Percentiles rank a stretch among this genome's conserved stretches.
Evolutionary conservation across 2,888 invertebrate genomes (phyloP).

Genomic region (Horisme vitalbata): DNA sequence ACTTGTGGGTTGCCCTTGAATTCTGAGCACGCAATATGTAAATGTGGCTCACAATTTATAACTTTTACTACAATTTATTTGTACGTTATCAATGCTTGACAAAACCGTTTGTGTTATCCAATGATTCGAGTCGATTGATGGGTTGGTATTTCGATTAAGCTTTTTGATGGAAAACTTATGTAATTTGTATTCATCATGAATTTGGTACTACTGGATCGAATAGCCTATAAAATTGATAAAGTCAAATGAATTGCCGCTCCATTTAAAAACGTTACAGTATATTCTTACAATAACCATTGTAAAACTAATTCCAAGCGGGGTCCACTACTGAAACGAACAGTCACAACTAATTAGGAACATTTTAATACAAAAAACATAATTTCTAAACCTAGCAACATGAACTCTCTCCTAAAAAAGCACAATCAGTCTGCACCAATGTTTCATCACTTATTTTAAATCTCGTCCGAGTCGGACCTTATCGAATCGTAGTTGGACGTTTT

Average conservation of each 20-base stretch:
- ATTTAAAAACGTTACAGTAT: not conserved
- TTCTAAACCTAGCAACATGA: constrained; percentile 50
- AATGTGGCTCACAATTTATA: constrained; percentile 37
- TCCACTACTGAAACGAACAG: constrained; percentile 49
- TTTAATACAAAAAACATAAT: constrained; percentile 68
- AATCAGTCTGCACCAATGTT: constrained; percentile 70
- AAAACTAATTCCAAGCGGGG: constrained; percentile 51
- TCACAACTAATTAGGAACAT: constrained; percentile 75
- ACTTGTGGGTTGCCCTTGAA: constrained; percentile 36
- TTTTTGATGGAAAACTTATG: not conserved
- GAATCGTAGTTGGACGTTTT: constrained; percentile 90
- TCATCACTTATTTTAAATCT: constrained; percentile 65
- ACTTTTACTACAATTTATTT: constrained; percentile 23
- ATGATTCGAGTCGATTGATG: not conserved
- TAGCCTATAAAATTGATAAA: no score
- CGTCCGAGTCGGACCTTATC: constrained; percentile 84
- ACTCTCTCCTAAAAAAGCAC: constrained; percentile 66
- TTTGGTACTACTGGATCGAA: no score
- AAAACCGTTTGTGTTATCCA: constrained; percentile 1
- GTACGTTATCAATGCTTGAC: constrained; percentile 9
- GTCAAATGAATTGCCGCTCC: not conserved
- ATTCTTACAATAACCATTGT: constrained; percentile 42
- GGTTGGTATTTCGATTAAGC: constrained; percentile 2
- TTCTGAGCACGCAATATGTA: constrained; percentile 40
- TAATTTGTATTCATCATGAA: no score